Evolutionary conservation across 2,888 invertebrate species (phyloP), one percentile per base, ranked within the genome.

Genomic region (Pelosia muscerda): DNA sequence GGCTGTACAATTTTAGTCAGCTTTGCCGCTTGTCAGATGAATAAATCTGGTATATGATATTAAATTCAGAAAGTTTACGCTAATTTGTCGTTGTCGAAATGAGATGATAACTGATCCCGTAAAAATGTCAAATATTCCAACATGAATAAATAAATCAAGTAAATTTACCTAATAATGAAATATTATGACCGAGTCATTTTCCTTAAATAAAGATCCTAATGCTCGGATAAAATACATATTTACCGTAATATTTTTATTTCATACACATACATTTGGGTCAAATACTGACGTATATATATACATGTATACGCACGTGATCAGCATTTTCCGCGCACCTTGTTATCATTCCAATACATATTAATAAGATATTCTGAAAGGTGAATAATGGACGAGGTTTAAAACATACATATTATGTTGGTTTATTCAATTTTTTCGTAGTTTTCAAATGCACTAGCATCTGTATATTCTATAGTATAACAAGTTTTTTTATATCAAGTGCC

Each of bases 321-420:
- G 77, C 71, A 77, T 77, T 71, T 66, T 57, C 55, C 25, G n/a
- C 57, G 25, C 62, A 53, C 38, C 56, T 63, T 67, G 74, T 61
- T 56, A 66, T 56, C 68, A 54, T 69, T 69, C 66, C 74, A 63
- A 74, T 77, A 77, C 74, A 77, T 80, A 77, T 80, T 72, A 80
- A 78, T 80, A 72, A 55, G 75, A 54, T 22, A 57, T 22, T 15
- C 26, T 60, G 49, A 64, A 54, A 53, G 63, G 53, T 42, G 42
- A 54, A 19, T 54, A 61, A 59, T 42, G 10, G 56, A 62, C 19
- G 61, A 57, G 38, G 28, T 42, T 61, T 76, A 60, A 65, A 73
- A 63, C 34, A 23, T 34, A 69, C 42, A 62, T 65, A 71, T 31
- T 65, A 71, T 31, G 61, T 63, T 56, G n/a, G 42, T 58, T 54